phyloP scores from a whole-genome alignment of 2,888 invertebrate genomes.

The Cheilosia grossa region DNA sequence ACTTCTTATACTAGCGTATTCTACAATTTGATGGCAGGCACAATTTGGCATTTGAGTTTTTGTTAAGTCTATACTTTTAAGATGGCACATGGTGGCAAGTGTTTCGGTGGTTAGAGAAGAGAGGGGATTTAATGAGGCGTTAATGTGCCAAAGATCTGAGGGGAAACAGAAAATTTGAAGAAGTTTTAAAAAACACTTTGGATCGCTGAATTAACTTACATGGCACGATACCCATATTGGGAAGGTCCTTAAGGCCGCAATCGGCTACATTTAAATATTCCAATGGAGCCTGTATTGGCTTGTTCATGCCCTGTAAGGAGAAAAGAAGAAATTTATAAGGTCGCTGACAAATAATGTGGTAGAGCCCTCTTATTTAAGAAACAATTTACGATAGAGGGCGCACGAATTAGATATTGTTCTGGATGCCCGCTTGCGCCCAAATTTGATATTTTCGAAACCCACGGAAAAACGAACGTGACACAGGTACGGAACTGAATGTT shows the following conservation, averaged over 20 bases:
- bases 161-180: conserved; percentile 29
- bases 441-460: no score
- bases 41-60: conserved; percentile 79
- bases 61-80: conserved; percentile 85
- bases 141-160: conserved; percentile 85
- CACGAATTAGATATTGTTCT: no score
- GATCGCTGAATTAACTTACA: conserved; percentile 77
- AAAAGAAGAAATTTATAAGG: neutral
- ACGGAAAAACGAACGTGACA: no score
- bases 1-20: conserved; percentile 79
- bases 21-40: conserved; percentile 80
- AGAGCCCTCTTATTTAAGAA: no score
- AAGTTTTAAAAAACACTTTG: neutral
- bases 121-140: conserved; percentile 86
- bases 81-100: conserved; percentile 86
- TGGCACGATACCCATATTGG: conserved; percentile 86
- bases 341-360: neutral
- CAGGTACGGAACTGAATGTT: no score
- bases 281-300: conserved; percentile 86
- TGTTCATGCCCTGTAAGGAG: conserved; percentile 78
- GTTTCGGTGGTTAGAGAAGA: conserved; percentile 82
- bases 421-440: no score
- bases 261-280: conserved; percentile 86
- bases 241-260: conserved; percentile 85
- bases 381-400: no score